These are phyloP conservation scores for Holothuria leucospilota DNA, from an alignment of 53 echinoderm and acorn worm species.

Conservation along the genomic window DNA sequence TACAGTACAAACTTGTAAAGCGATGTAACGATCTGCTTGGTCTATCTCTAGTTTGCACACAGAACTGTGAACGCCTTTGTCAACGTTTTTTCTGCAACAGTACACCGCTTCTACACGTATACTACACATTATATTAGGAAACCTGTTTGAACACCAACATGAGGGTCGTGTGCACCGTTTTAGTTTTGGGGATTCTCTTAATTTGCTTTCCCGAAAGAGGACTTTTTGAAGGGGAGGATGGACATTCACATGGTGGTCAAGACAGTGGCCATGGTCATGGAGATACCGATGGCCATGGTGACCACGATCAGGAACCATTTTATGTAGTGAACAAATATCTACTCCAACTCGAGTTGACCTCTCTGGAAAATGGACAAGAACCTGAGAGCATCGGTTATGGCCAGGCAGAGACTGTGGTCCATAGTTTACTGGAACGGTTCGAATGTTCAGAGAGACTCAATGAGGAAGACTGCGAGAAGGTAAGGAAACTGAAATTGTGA, in stretches of 20 bases:
- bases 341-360: background rate
- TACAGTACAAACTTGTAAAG: no score
- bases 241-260: no score
- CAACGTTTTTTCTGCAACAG: no score
- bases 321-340: background rate
- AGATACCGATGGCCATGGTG: background rate
- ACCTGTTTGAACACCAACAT: background rate
- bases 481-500: background rate
- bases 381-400: background rate
- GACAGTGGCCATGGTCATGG: background rate
- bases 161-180: conserved; percentile 31
- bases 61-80: no score
- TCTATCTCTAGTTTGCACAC: no score
- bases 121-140: no score
- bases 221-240: background rate
- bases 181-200: background rate
- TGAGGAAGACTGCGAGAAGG: background rate
- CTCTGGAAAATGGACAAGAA: conserved; percentile 16
- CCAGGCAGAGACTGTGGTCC: background rate
- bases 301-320: conserved; percentile 8
- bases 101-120: no score
- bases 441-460: background rate
- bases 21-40: no score
- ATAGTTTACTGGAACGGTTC: conserved; percentile 1
- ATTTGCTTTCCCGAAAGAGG: background rate